These are phyloP conservation scores for Nemoura dubitans DNA, from an alignment of 2,888 invertebrate genomes.

Conservation along the genomic window DNA sequence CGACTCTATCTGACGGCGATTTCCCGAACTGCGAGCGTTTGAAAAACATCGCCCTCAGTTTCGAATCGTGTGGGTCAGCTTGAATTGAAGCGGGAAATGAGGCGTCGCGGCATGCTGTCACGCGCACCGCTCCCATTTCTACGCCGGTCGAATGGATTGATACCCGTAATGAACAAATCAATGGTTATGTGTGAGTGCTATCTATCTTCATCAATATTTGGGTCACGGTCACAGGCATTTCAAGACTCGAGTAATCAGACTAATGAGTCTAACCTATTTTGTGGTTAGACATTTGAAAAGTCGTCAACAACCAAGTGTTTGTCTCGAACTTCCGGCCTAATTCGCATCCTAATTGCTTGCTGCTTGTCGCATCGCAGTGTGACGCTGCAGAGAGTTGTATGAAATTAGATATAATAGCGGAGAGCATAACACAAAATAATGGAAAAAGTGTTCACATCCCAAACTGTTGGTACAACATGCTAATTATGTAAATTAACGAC, in stretches of 20 bases:
- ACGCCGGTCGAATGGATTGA: background rate
- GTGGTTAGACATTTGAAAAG: background rate
- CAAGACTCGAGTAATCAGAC: background rate
- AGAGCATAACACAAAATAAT: background rate
- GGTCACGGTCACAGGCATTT: slow-evolving; percentile 13
- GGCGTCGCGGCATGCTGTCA: background rate
- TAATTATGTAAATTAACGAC: background rate
- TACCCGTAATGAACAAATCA: background rate
- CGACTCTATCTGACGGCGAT: background rate
- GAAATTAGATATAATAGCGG: background rate
- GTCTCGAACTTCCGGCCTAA: background rate
- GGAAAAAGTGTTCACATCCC: background rate
- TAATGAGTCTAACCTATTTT: slow-evolving; percentile 26
- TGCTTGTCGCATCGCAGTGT: background rate
- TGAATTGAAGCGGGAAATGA: background rate
- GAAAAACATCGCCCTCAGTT: background rate
- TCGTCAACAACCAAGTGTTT: background rate
- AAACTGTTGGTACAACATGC: background rate
- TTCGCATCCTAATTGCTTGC: background rate
- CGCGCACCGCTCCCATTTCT: background rate
- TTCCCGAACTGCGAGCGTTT: slow-evolving; percentile 25
- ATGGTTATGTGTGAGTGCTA: background rate
- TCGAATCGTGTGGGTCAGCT: slow-evolving; percentile 15
- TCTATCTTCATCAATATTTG: background rate
- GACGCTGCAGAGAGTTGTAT: background rate